Conservation (phyloP, 2,888 invertebrate species). For the Spisula subtruncata region DNA sequence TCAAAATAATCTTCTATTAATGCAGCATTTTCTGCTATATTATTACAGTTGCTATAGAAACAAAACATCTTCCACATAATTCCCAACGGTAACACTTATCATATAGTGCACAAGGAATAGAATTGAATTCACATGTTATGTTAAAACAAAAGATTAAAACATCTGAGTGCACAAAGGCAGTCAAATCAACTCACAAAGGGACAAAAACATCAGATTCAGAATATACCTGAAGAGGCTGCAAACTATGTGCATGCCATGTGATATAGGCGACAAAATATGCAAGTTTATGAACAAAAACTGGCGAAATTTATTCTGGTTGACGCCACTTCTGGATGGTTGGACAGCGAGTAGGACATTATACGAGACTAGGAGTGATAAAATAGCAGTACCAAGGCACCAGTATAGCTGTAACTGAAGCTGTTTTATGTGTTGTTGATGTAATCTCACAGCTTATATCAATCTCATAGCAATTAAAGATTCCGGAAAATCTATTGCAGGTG, state of each 20-base stretch:
- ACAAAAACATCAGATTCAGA: no score
- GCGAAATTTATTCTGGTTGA: no score
- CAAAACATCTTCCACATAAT: constrained; percentile 5
- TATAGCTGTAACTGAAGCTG: no score
- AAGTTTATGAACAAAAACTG: no score
- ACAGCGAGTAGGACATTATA: no score
- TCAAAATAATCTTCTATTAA: not conserved
- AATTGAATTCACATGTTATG: not conserved
- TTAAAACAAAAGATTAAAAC: not conserved
- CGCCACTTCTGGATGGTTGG: no score
- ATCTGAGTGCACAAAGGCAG: not conserved
- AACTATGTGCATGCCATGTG: no score
- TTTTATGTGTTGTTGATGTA: not conserved
- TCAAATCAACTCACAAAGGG: no score
- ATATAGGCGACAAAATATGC: no score
- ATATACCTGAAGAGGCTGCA: no score
- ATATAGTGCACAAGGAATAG: not conserved
- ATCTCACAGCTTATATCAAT: not conserved
- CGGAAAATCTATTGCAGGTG: not conserved
- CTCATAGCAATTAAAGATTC: not conserved
- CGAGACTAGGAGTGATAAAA: no score
- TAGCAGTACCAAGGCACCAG: no score
- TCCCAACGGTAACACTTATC: not conserved
- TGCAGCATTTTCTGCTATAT: not conserved
- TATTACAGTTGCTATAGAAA: not conserved